Percentiles rank a stretch among this genome's conserved stretches.
These are phyloP conservation scores for Ptychochromis oligacanthus DNA, from an alignment of 2,113 vertebrate genomes.

Conservation along the genomic window DNA sequence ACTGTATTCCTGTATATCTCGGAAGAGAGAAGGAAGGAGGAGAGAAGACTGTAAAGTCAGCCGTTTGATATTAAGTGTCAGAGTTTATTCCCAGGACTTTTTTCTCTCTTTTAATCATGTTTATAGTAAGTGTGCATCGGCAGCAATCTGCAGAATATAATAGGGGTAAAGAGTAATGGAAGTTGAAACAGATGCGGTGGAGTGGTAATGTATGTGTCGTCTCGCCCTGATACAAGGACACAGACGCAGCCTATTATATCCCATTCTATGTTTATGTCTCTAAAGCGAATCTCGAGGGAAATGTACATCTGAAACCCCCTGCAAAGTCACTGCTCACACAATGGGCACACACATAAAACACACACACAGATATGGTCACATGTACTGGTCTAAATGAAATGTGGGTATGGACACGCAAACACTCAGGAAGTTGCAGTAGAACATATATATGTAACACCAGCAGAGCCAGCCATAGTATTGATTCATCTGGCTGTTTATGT, in stretches of 20 bases:
- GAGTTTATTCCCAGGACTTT: conserved; percentile 42
- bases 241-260: conserved; percentile 50
- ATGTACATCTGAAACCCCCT: conserved; percentile 23
- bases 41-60: conserved; percentile 29
- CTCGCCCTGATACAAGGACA: conserved; percentile 61
- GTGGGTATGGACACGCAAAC: conserved; percentile 11
- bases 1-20: conserved; percentile 8
- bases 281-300: conserved; percentile 44
- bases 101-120: conserved; percentile 64
- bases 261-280: conserved; percentile 43
- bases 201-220: conserved; percentile 57
- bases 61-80: conserved; percentile 53
- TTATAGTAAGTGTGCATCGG: conserved; percentile 55
- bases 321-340: conserved; percentile 54
- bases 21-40: neutral
- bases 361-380: conserved; percentile 13
- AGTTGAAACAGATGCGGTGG: conserved; percentile 48
- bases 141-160: conserved; percentile 42
- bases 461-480: conserved; percentile 32
- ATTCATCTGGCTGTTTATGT: conserved; percentile 38
- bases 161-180: conserved; percentile 55
- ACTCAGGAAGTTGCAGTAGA: neutral
- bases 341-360: conserved; percentile 14
- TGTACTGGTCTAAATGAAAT: conserved; percentile 24
- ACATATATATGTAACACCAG: conserved; percentile 3